Percentiles rank a stretch among this genome's conserved stretches.
These are phyloP conservation scores for Camelus bactrianus DNA, from an alignment of 2,113 vertebrate genomes.

Conservation along the genomic window DNA sequence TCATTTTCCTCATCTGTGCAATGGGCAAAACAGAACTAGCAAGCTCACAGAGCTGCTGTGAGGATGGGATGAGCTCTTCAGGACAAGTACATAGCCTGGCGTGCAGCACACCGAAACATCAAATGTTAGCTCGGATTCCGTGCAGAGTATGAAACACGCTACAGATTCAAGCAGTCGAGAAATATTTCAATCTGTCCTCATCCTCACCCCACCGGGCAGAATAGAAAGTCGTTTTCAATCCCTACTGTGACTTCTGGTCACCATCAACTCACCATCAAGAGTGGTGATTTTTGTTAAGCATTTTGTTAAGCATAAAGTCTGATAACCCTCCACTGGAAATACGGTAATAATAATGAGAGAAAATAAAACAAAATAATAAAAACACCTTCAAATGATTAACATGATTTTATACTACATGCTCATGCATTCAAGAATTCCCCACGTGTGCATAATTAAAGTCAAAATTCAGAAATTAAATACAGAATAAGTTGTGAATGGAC, in stretches of 20 bases:
- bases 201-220: background rate
- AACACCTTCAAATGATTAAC: background rate
- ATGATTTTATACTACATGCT: background rate
- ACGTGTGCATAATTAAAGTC: background rate
- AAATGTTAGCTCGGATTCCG: background rate
- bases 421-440: background rate
- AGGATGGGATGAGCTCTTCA: background rate
- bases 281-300: background rate
- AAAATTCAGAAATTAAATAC: slow-evolving; percentile 49
- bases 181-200: background rate
- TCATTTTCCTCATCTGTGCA: background rate
- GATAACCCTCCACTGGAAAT: background rate
- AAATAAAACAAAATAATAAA: background rate
- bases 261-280: background rate
- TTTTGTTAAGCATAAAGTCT: background rate
- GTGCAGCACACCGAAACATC: background rate
- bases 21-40: background rate
- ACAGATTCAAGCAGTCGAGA: background rate
- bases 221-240: background rate
- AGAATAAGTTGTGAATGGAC: background rate
- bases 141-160: background rate
- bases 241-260: background rate
- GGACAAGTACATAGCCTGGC: background rate
- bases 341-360: background rate
- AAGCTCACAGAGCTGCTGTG: background rate